These are phyloP conservation scores for Lucilia sericata DNA, from an alignment of 1,140 invertebrate species.

Conservation along the genomic window DNA sequence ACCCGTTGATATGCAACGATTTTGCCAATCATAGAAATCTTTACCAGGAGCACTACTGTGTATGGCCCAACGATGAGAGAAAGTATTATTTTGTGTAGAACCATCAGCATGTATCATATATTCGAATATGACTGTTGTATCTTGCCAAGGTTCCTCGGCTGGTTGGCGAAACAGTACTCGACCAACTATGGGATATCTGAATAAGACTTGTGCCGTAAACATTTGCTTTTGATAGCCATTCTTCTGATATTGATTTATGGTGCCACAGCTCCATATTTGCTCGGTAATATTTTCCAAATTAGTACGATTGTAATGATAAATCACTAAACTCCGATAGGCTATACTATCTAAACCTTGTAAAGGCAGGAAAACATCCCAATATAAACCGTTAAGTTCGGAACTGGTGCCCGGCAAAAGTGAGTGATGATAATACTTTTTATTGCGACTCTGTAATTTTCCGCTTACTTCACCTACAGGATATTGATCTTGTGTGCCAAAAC, in stretches of 20 bases:
- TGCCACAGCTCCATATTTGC: slow-evolving; percentile 78
- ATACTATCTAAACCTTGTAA: slow-evolving; percentile 84
- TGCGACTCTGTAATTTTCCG: slow-evolving; percentile 84
- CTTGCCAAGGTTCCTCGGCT: slow-evolving; percentile 80
- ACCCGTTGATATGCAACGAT: slow-evolving; percentile 85
- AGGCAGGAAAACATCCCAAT: slow-evolving; percentile 89
- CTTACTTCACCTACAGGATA: slow-evolving; percentile 91
- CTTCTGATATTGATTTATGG: slow-evolving; percentile 74
- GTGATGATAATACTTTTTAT: slow-evolving; percentile 76
- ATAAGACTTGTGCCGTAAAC: slow-evolving; percentile 79
- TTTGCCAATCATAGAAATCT: slow-evolving; percentile 93
- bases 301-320: slow-evolving; percentile 77
- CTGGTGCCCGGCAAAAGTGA: slow-evolving; percentile 76
- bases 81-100: slow-evolving; percentile 81
- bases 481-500: slow-evolving; percentile 84
- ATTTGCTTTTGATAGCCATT: slow-evolving; percentile 80
- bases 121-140: slow-evolving; percentile 82
- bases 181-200: slow-evolving; percentile 90
- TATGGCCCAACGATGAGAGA: slow-evolving; percentile 79
- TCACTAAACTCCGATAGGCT: slow-evolving; percentile 84
- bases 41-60: slow-evolving; percentile 75
- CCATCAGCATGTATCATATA: slow-evolving; percentile 90
- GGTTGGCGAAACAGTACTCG: slow-evolving; percentile 87
- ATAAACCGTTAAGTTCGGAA: slow-evolving; percentile 77
- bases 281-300: slow-evolving; percentile 69